These are phyloP conservation scores for Hecatera dysodea DNA, from an alignment of 2,888 invertebrate genomes.

Conservation along the genomic window DNA sequence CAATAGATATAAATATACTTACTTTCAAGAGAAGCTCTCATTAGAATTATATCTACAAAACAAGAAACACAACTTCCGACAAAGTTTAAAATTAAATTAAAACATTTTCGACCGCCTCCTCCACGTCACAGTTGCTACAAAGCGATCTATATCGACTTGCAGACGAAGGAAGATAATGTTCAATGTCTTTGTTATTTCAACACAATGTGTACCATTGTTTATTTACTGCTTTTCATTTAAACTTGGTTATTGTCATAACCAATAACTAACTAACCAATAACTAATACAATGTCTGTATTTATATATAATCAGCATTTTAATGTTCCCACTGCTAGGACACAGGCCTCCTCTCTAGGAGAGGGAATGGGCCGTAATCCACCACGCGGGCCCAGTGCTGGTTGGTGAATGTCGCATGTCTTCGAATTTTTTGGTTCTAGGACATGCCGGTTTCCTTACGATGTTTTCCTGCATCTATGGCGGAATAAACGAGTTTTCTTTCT, in stretches of 20 bases:
- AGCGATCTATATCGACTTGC: slow-evolving; percentile 41
- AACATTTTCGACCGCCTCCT: slow-evolving; percentile 22
- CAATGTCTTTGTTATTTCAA: slow-evolving; percentile 36
- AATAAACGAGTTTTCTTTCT: too few relatives aligned
- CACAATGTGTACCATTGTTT: slow-evolving; percentile 30
- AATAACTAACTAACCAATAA: too few relatives aligned
- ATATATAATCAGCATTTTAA: not conserved
- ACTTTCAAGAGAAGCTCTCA: not conserved
- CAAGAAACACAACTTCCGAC: slow-evolving; percentile 9
- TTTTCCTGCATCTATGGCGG: too few relatives aligned
- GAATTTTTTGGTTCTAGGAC: too few relatives aligned
- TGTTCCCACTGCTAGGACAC: too few relatives aligned
- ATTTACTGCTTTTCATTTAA: slow-evolving; percentile 30
- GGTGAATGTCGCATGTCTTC: too few relatives aligned
- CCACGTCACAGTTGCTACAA: slow-evolving; percentile 41
- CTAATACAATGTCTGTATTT: too few relatives aligned
- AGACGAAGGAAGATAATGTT: slow-evolving; percentile 33
- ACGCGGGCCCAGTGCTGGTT: too few relatives aligned
- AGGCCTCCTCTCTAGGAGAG: too few relatives aligned
- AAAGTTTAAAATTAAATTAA: slow-evolving; percentile 35
- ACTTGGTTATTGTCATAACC: too few relatives aligned
- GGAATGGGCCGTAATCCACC: too few relatives aligned
- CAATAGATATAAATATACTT: not conserved
- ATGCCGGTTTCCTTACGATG: too few relatives aligned
- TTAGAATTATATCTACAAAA: slow-evolving; percentile 1